Percentiles rank a stretch among this genome's conserved stretches.
phyloP scores from a whole-genome alignment of 1,140 invertebrate species.

The Drosophila lacteicornis region DNA sequence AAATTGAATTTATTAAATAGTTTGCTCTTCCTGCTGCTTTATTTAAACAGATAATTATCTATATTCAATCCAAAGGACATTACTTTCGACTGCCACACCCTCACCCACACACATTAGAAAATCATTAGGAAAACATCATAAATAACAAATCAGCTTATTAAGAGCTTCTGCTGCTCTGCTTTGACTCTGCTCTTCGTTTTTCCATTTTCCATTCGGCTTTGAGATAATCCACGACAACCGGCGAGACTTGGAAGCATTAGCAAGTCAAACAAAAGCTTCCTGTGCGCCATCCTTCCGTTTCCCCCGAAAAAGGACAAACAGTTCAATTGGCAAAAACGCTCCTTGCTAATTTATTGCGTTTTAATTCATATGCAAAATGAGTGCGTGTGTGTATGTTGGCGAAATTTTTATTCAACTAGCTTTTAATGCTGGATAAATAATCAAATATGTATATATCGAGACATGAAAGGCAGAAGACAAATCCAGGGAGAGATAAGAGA shows the following conservation, averaged over 20 bases:
- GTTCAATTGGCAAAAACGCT: constrained; percentile 52
- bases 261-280: constrained; percentile 55
- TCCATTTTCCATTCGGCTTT: constrained; percentile 22
- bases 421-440: constrained; percentile 77
- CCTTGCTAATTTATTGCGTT: constrained; percentile 80
- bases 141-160: constrained; percentile 83
- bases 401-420: constrained; percentile 27
- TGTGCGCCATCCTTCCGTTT: constrained; percentile 12
- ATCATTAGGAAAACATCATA: constrained; percentile 74
- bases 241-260: constrained; percentile 55
- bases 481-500: constrained; percentile 22
- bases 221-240: constrained; percentile 39
- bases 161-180: constrained; percentile 48
- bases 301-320: constrained; percentile 24
- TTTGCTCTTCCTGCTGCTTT: not conserved
- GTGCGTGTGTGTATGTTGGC: constrained; percentile 25
- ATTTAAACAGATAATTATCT: not conserved
- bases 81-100: not conserved
- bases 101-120: constrained; percentile 31
- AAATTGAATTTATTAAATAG: too few species aligned
- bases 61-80: not conserved
- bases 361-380: constrained; percentile 83
- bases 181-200: constrained; percentile 10
- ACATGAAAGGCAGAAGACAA: constrained; percentile 50
- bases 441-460: constrained; percentile 56